A percentile compares a stretch with the other conserved stretches of the same genome.
Evolutionary conservation across 2,797 vertebrate genomes (phyloP).

Genomic region (Dromococcyx pavoninus): DNA sequence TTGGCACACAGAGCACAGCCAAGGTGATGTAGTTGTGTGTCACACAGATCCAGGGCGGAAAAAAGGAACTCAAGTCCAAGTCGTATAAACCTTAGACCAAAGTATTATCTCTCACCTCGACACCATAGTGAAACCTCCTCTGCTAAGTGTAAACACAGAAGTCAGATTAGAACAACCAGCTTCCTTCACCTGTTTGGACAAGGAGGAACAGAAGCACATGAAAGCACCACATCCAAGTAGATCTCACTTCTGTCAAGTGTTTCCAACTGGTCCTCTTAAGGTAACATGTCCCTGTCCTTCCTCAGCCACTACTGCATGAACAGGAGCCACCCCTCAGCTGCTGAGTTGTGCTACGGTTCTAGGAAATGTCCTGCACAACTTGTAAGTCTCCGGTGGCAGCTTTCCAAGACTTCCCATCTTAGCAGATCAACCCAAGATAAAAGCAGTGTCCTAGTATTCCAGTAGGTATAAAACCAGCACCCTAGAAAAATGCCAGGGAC

Average conservation of each 20-base stretch:
- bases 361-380: background rate
- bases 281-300: background rate
- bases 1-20: background rate
- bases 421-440: background rate
- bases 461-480: background rate
- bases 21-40: rapidly evolving
- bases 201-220: background rate
- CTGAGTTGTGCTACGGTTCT: background rate
- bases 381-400: background rate
- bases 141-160: background rate
- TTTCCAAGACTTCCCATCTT: background rate
- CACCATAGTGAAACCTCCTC: background rate
- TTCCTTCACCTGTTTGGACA: background rate
- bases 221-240: background rate
- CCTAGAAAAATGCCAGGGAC: background rate
- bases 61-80: background rate
- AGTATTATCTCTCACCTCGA: background rate
- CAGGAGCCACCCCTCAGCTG: background rate
- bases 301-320: background rate
- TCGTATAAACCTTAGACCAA: background rate
- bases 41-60: background rate
- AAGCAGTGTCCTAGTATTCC: background rate
- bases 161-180: background rate
- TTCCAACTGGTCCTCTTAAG: background rate
- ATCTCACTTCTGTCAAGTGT: background rate